Evolutionary conservation across 2,888 invertebrate genomes (phyloP).

Genomic region (Caenorhabditis sp.): DNA sequence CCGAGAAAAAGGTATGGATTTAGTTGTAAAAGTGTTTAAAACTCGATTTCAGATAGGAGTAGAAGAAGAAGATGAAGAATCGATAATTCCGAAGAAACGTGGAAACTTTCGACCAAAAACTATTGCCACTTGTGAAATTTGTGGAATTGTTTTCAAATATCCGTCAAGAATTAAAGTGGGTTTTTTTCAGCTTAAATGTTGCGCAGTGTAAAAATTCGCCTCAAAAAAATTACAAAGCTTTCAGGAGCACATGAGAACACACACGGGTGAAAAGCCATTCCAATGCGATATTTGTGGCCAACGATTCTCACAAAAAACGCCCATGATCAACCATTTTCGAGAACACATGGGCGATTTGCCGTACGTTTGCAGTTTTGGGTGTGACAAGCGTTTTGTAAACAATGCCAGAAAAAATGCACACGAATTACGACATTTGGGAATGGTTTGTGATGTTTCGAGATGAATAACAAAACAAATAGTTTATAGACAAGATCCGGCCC

Average conservation of each 20-base stretch:
- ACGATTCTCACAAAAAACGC: constrained; percentile 55
- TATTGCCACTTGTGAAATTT: constrained; percentile 48
- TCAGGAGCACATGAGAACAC: constrained; percentile 61
- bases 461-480: not conserved
- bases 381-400: constrained; percentile 54
- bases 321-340: constrained; percentile 40
- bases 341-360: constrained; percentile 54
- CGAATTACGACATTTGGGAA: constrained; percentile 50
- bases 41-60: not conserved
- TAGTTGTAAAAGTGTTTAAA: not conserved
- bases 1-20: not conserved
- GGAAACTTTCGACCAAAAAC: constrained; percentile 24
- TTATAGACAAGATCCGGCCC: constrained; percentile 50
- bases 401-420: constrained; percentile 57
- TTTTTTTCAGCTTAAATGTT: not conserved
- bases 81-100: constrained; percentile 12
- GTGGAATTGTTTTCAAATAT: constrained; percentile 52
- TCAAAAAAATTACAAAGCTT: constrained; percentile 10
- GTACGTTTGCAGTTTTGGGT: constrained; percentile 49
- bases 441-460: constrained; percentile 33
- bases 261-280: constrained; percentile 63
- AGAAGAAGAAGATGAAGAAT: not conserved
- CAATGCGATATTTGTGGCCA: constrained; percentile 54
- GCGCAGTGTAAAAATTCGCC: too few relatives aligned
- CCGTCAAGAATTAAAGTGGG: constrained; percentile 55